These are phyloP conservation scores for Cephus runcator DNA, from an alignment of 2,888 invertebrate genomes.

Conservation along the genomic window DNA sequence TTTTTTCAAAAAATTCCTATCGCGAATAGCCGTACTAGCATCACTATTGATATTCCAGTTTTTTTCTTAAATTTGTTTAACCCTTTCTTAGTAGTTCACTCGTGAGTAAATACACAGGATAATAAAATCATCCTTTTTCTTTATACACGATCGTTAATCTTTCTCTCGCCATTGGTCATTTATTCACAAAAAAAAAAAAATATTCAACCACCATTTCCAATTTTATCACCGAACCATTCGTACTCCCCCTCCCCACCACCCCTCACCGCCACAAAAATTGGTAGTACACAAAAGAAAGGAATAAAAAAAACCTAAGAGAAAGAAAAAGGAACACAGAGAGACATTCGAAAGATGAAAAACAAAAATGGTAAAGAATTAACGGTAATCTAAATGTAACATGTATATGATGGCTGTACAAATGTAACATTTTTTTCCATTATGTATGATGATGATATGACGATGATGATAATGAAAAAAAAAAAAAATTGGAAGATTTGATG, in stretches of 20 bases:
- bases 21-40: slow-evolving; percentile 43
- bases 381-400: slow-evolving; percentile 65
- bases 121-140: no score
- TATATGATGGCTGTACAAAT: slow-evolving; percentile 68
- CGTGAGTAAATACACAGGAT: no score
- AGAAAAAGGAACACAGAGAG: slow-evolving; percentile 21
- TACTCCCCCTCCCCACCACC: slow-evolving; percentile 16
- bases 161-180: no score
- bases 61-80: no score
- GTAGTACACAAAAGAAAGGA: not conserved
- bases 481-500: slow-evolving; percentile 40
- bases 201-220: slow-evolving; percentile 25
- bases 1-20: slow-evolving; percentile 32
- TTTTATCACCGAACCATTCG: slow-evolving; percentile 51
- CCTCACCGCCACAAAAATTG: no score
- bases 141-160: no score
- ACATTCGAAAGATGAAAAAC: slow-evolving; percentile 31
- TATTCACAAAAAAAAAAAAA: no score
- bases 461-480: slow-evolving; percentile 36
- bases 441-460: slow-evolving; percentile 55
- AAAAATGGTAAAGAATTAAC: slow-evolving; percentile 58
- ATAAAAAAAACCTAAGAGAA: slow-evolving; percentile 28
- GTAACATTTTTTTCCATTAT: slow-evolving; percentile 67
- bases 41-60: slow-evolving; percentile 3
- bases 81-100: no score